A percentile compares a stretch with the other conserved stretches of the same genome.
Conservation (phyloP, 2,888 invertebrate genomes). For the Brachyptera risi region DNA sequence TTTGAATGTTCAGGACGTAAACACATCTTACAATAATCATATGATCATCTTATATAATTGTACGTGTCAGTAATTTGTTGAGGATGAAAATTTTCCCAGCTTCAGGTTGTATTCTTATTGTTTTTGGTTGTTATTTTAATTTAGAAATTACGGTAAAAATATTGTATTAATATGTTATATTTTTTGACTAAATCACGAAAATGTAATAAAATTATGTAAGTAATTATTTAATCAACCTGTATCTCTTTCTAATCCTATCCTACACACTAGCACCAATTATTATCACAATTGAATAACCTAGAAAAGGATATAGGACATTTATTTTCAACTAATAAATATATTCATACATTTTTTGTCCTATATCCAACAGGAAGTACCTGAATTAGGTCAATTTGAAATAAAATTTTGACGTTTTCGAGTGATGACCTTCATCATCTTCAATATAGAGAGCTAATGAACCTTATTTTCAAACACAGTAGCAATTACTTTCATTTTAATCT, state of each 20-base stretch:
- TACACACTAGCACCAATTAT: too few relatives aligned
- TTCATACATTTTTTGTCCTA: not conserved
- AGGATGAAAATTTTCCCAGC: not conserved
- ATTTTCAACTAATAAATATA: not conserved
- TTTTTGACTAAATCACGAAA: not conserved
- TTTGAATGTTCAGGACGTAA: too few relatives aligned
- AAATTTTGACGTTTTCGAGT: not conserved
- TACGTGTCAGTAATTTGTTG: too few relatives aligned
- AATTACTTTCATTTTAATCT: not conserved
- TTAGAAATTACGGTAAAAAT: not conserved
- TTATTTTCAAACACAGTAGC: not conserved
- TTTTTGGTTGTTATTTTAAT: too few relatives aligned
- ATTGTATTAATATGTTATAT: not conserved
- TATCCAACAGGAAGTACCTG: not conserved
- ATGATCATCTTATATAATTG: too few relatives aligned
- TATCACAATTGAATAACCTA: too few relatives aligned
- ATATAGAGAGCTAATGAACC: not conserved
- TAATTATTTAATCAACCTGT: not conserved
- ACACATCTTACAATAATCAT: too few relatives aligned
- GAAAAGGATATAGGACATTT: not conserved
- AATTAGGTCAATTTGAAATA: not conserved
- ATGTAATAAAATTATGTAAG: not conserved
- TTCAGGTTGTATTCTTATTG: not conserved
- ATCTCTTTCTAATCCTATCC: too few relatives aligned
- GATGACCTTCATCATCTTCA: not conserved